Evolutionary conservation across 2,113 vertebrate species (phyloP).

Genomic region (Delphinapterus leucas): DNA sequence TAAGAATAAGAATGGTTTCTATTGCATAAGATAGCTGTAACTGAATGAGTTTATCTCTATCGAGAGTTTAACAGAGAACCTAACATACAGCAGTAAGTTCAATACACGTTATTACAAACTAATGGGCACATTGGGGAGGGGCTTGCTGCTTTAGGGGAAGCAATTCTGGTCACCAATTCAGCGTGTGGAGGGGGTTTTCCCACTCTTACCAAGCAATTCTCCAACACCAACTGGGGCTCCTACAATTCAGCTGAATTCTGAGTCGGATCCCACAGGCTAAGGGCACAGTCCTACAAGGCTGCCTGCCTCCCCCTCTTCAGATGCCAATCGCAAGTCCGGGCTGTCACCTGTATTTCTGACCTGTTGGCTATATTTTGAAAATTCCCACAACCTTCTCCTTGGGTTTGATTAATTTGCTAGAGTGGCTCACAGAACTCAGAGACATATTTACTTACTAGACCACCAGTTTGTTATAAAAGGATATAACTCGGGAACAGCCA

Average conservation of each 20-base stretch:
- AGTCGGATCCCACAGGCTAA: not conserved
- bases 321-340: not conserved
- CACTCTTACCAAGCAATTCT: not conserved
- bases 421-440: not conserved
- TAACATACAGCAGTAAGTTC: not conserved
- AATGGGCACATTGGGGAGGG: not conserved
- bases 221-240: not conserved
- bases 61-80: not conserved
- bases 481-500: not conserved
- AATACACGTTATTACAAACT: not conserved
- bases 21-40: not conserved
- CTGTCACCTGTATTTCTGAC: not conserved
- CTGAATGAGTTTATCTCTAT: not conserved
- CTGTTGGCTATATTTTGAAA: not conserved
- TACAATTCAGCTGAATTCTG: not conserved
- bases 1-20: not conserved
- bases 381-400: not conserved
- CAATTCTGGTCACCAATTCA: not conserved
- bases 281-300: not conserved
- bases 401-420: not conserved
- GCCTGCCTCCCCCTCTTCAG: not conserved
- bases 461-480: not conserved
- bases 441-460: not conserved
- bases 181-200: no score
- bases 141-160: not conserved